Percentiles rank a stretch among this genome's conserved stretches.
These are phyloP conservation scores for Halocaridina rubra DNA, from an alignment of 2,888 invertebrate species.

Conservation along the genomic window DNA sequence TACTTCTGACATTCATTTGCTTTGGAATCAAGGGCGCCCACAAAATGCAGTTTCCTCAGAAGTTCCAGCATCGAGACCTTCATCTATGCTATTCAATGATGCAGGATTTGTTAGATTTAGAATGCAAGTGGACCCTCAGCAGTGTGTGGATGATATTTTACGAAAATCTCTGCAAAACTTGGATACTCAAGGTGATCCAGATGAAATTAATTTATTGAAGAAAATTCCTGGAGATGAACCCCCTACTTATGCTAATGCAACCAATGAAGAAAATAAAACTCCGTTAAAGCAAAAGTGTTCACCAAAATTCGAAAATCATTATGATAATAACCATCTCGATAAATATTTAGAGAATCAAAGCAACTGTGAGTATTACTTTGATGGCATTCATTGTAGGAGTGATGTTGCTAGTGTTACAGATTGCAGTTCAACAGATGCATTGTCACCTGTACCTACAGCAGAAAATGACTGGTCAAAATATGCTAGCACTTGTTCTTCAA, in stretches of 20 bases:
- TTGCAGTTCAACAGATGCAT: constrained; percentile 42
- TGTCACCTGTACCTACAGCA: constrained; percentile 9
- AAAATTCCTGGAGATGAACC: constrained; percentile 12
- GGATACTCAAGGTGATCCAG: constrained; percentile 3
- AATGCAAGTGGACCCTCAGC: constrained; percentile 73
- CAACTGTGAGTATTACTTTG: constrained; percentile 1
- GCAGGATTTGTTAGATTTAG: constrained; percentile 89
- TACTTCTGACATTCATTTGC: constrained; percentile 53
- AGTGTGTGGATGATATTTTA: constrained; percentile 64
- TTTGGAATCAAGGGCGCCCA: constrained; percentile 51
- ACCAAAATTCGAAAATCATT: constrained; percentile 28
- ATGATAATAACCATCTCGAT: constrained; percentile 18
- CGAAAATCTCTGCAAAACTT: constrained; percentile 27
- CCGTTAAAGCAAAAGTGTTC: neutral
- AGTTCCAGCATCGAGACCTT: constrained; percentile 66
- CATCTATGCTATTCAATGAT: constrained; percentile 87
- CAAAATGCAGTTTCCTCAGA: constrained; percentile 3
- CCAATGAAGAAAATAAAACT: neutral
- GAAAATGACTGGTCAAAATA: constrained; percentile 52
- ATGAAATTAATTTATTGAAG: neutral
- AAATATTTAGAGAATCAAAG: constrained; percentile 11
- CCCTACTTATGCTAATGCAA: constrained; percentile 13
- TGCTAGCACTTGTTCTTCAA: constrained; percentile 65
- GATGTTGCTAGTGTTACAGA: constrained; percentile 46
- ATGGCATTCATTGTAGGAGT: constrained; percentile 18